Conservation (phyloP, 2,113 vertebrate genomes). For the Phodopus roborovskii region DNA sequence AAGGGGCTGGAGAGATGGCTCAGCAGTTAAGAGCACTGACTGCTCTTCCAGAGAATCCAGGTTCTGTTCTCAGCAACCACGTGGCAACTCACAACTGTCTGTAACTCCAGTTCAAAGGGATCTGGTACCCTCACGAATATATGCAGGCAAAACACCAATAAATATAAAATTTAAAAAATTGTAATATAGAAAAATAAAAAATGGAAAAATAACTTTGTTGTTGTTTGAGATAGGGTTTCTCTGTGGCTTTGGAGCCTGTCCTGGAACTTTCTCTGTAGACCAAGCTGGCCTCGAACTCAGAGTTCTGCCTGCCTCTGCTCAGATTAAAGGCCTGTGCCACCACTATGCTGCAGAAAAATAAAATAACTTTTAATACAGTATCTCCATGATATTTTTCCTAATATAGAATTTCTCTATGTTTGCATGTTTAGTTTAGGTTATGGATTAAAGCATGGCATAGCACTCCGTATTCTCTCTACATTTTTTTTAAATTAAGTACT, state of each 20-base stretch:
- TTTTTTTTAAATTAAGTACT: neutral
- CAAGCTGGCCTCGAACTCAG: too few relatives aligned
- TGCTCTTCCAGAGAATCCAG: neutral
- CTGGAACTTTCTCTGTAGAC: too few relatives aligned
- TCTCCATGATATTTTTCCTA: neutral
- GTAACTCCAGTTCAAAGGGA: neutral
- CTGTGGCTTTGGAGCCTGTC: too few relatives aligned
- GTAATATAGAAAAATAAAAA: conserved; percentile 21
- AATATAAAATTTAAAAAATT: neutral
- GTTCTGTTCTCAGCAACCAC: neutral
- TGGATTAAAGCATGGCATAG: neutral
- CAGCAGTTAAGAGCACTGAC: neutral
- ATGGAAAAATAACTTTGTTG: neutral
- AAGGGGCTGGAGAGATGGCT: neutral
- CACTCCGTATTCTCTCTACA: neutral
- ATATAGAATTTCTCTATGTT: conserved; percentile 16
- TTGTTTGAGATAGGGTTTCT: too few relatives aligned
- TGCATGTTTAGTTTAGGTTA: neutral
- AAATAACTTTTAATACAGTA: neutral
- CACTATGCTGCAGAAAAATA: neutral
- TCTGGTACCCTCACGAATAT: neutral
- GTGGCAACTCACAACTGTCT: neutral
- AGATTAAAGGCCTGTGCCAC: too few relatives aligned
- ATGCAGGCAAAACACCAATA: neutral
- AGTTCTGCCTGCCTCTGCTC: too few relatives aligned